Percentiles rank a stretch among this genome's conserved stretches.
phyloP scores from a whole-genome alignment of 2,888 invertebrate species.

The Ophion ellenae region DNA sequence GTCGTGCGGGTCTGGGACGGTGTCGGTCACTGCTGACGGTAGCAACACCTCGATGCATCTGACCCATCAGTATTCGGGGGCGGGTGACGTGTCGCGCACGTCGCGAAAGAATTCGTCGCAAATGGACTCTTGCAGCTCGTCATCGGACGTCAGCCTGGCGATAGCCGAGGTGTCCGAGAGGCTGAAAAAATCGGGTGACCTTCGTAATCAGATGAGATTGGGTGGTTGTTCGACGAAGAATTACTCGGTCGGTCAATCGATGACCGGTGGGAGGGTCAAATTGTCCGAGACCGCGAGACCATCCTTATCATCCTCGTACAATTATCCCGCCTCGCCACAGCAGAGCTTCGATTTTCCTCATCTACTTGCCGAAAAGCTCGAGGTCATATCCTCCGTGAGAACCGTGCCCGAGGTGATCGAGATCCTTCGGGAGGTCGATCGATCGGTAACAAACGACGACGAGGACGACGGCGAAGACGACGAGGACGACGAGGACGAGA shows the following conservation, averaged over 20 bases:
- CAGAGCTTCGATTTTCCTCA: conserved; percentile 84
- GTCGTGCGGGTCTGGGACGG: conserved; percentile 72
- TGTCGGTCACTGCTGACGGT: conserved; percentile 62
- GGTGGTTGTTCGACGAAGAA: conserved; percentile 62
- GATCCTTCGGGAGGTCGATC: conserved; percentile 31
- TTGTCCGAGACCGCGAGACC: conserved; percentile 84
- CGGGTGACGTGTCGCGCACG: conserved; percentile 70
- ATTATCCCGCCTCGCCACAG: conserved; percentile 82
- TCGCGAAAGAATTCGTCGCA: conserved; percentile 88
- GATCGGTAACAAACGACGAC: conserved; percentile 17
- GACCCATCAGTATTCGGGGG: conserved; percentile 65
- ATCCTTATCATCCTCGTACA: conserved; percentile 83
- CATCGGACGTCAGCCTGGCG: conserved; percentile 89
- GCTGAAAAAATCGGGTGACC: conserved; percentile 86
- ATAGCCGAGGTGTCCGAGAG: conserved; percentile 86
- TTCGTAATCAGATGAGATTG: conserved; percentile 84
- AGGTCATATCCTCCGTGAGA: conserved; percentile 70
- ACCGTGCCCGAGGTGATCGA: conserved; percentile 73
- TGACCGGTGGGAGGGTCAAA: conserved; percentile 81
- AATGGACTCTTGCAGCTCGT: conserved; percentile 90
- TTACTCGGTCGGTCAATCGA: conserved; percentile 80
- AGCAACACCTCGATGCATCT: conserved; percentile 25
- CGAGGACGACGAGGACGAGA: conserved; percentile 32
- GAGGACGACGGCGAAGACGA: conserved; percentile 13
- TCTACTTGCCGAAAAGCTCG: conserved; percentile 61